Conservation (phyloP, 2,113 vertebrate genomes). For the Xenopus tropicalis region UCB_Xtro_10.0 CM004447.2:36814001-36814500, state of each 20-base stretch:
- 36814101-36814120: conserved; percentile 34
- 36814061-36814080: conserved; percentile 42
- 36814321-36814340: conserved; percentile 36
- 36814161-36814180: conserved; percentile 45
- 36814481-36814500: background rate
- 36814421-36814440: background rate
- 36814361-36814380: conserved; percentile 10
- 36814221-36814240: conserved; percentile 35
- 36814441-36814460: background rate
- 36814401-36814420: conserved; percentile 20
- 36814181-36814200: conserved; percentile 39
- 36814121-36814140: conserved; percentile 44
- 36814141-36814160: conserved; percentile 45
- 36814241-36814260: conserved; percentile 22
- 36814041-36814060: conserved; percentile 46
- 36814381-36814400: conserved; percentile 1
- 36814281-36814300: conserved; percentile 44
- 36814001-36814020: conserved; percentile 35
- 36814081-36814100: conserved; percentile 42
- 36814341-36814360: conserved; percentile 29
- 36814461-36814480: background rate
- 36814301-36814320: conserved; percentile 42
- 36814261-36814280: conserved; percentile 38
- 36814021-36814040: conserved; percentile 24
- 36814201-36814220: conserved; percentile 41